Evolutionary conservation across 2,113 vertebrate genomes (phyloP).

Genomic region (Rousettus leschenaultii): DNA sequence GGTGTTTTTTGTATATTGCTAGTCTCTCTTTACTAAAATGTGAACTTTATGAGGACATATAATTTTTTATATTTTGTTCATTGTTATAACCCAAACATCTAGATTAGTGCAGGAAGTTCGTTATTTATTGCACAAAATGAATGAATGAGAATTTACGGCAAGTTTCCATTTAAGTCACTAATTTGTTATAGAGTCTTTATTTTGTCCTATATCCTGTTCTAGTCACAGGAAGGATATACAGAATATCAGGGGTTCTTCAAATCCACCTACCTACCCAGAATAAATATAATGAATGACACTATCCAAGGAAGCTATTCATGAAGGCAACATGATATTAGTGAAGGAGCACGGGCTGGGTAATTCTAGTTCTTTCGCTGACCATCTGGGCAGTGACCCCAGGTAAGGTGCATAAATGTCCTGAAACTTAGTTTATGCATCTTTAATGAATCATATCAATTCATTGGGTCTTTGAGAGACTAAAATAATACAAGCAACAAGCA

Average conservation of each 20-base stretch:
- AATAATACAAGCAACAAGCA: neutral
- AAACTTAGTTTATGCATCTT: neutral
- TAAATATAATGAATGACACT: neutral
- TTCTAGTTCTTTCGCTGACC: neutral
- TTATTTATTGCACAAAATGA: neutral
- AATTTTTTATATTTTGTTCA: neutral
- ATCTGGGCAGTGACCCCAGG: fast-evolving
- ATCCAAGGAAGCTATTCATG: neutral
- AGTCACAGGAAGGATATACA: neutral
- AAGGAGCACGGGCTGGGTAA: neutral
- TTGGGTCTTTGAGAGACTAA: neutral
- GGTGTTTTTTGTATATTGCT: neutral
- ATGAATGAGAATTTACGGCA: neutral
- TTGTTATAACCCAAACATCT: neutral
- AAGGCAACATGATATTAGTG: neutral
- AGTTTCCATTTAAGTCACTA: neutral
- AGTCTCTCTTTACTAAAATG: neutral
- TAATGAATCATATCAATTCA: neutral
- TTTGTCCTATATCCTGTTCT: neutral
- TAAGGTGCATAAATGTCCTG: neutral
- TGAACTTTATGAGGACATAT: neutral
- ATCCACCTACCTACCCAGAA: neutral
- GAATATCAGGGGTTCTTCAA: neutral
- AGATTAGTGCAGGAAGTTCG: neutral
- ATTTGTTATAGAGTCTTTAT: neutral